A percentile compares a stretch with the other conserved stretches of the same genome.
Conservation (phyloP, 2,113 vertebrate genomes). For the Apistogramma diplotaenia region DNA sequence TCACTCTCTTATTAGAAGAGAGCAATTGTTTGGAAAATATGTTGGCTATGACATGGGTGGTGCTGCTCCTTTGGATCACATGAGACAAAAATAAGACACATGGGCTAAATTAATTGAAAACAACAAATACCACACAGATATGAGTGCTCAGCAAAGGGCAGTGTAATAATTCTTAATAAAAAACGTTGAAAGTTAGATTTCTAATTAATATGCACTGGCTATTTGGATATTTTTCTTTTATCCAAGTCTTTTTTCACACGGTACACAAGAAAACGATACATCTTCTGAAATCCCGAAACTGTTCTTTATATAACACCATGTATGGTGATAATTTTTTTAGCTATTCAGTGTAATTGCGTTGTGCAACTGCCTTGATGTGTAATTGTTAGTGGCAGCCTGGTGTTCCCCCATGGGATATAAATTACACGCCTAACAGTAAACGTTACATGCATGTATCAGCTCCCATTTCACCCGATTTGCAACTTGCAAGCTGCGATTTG, state of each 20-base stretch:
- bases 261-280: neutral
- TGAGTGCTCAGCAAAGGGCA: neutral
- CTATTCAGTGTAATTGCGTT: neutral
- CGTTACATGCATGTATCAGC: neutral
- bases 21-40: conserved; percentile 41
- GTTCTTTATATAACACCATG: neutral
- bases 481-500: conserved; percentile 13
- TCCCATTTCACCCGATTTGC: conserved; percentile 20
- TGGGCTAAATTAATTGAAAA: neutral
- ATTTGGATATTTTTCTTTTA: neutral
- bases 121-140: neutral
- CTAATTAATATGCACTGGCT: neutral
- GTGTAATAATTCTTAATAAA: conserved; percentile 4
- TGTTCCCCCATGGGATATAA: conserved; percentile 6
- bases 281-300: neutral
- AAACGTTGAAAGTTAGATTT: neutral
- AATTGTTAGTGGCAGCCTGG: conserved; percentile 8
- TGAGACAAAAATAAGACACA: conserved; percentile 1
- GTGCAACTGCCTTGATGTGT: neutral
- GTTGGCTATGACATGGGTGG: conserved; percentile 9
- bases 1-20: conserved; percentile 51
- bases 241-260: neutral
- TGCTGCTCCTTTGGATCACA: neutral
- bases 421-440: conserved; percentile 20
- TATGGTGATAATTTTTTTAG: neutral